A percentile compares a stretch with the other conserved stretches of the same genome.
Conservation (phyloP, 2,888 invertebrate genomes). For the Molorchus minor region DNA sequence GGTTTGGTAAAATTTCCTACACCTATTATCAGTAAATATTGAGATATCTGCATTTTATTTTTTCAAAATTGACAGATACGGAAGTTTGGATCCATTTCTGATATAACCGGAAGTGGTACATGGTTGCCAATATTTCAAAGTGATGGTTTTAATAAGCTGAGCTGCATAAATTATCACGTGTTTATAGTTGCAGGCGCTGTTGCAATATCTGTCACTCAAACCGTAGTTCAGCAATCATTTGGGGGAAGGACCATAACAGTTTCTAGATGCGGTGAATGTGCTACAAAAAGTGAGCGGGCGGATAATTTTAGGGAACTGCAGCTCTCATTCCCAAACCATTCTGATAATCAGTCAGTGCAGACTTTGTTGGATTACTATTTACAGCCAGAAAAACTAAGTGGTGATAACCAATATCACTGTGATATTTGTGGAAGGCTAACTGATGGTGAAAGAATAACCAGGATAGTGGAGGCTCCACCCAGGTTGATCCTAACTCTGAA, state of each 20-base stretch:
- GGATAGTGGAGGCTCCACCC: conserved; percentile 77
- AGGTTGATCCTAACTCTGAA: conserved; percentile 64
- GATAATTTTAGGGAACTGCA: conserved; percentile 86
- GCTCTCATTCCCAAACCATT: conserved; percentile 72
- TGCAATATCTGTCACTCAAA: conserved; percentile 53
- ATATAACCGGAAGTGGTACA: too few species aligned
- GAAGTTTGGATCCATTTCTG: too few species aligned
- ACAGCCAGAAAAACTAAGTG: conserved; percentile 78
- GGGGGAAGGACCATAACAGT: conserved; percentile 80
- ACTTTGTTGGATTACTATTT: conserved; percentile 81
- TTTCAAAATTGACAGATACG: too few species aligned
- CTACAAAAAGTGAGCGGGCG: conserved; percentile 74
- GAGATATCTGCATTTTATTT: too few species aligned
- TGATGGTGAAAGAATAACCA: conserved; percentile 78
- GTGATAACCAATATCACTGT: conserved; percentile 86
- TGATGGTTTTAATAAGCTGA: background rate
- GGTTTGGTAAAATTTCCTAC: too few species aligned
- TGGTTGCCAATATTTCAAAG: background rate
- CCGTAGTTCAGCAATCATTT: conserved; percentile 75
- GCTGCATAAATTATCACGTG: background rate
- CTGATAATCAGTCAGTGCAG: conserved; percentile 73
- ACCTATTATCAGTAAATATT: too few species aligned
- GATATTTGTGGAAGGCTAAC: conserved; percentile 77
- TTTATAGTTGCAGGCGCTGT: conserved; percentile 40
- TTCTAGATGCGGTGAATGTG: conserved; percentile 78